Base-by-base conservation (phyloP, 1,140 invertebrate species). In the Habropoda laboriosa region DNA sequence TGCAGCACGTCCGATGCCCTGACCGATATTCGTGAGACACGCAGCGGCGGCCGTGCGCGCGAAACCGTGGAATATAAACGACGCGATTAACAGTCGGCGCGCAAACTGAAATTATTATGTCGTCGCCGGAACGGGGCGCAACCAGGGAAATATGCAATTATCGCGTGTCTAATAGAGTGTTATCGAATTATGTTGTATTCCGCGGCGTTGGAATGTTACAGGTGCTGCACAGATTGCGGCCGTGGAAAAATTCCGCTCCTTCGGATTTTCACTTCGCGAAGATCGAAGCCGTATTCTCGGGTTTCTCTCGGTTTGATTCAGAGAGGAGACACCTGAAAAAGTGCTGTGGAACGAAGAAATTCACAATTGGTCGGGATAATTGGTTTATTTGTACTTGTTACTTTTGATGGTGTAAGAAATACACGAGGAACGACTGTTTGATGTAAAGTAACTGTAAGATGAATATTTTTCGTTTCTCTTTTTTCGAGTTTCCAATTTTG, bases 11-110 rank as follows among this genome's bases (percentile, higher is more conserved):
- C 49, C 10, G 49, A 70, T 55, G n/a, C 51, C 24, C 67, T 70
- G 55, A 73, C 55, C 49, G 55, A 60, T 60, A 60, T 60, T 47
- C 70, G 27, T 47, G 55, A 73, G 55, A 40, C 30, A 73, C 55
- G 55, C 49, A 70, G 67, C n/a, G 12, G 64, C 64, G 64, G n/a
- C n/a, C 32, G 66, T 40, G 51, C 35, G 67, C 51, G 49, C 35
- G 16, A 70, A 24, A 73, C 55, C 40, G 40, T 58, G 70, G 70
- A 72, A 72, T 73, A 73, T 60, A 73, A 73, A 73, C 55, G 40
- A 47, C 70, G 30, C 35, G 51, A 71, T 73, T 73, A 73, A 60
- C 70, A 70, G 49, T 40, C 32, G 32, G 13, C 32, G 47, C 35
- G 49, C 40, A 57, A 30, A 40, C 67, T 70, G 67, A 57, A 70